These are phyloP conservation scores for Anguilla obscura DNA, from an alignment of 2,797 vertebrate species.

Conservation along the genomic window DNA sequence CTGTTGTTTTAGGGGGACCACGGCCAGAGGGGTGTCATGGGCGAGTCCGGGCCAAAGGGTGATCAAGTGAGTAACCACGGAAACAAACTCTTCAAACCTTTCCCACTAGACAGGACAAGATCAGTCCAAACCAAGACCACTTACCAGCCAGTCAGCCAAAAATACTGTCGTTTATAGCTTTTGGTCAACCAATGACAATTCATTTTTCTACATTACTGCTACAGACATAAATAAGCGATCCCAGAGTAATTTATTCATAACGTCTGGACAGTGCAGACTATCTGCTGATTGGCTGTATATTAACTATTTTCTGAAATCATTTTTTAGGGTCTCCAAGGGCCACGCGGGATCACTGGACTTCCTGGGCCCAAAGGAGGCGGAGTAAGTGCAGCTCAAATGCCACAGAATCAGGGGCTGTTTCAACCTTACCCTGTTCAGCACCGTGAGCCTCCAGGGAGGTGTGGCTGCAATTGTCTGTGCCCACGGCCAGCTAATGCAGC, in stretches of 20 bases:
- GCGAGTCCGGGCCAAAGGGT: slow-evolving; percentile 87
- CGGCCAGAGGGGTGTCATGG: slow-evolving; percentile 85
- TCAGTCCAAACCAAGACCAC: background rate
- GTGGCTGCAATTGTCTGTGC: background rate
- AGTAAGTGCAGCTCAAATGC: slow-evolving; percentile 70
- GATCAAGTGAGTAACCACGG: slow-evolving; percentile 73
- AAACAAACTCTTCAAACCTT: background rate
- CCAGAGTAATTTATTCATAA: background rate
- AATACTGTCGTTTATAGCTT: background rate
- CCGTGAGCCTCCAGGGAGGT: background rate
- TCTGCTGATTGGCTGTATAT: background rate
- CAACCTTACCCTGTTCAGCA: background rate
- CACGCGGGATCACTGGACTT: slow-evolving; percentile 87
- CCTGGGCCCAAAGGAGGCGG: slow-evolving; percentile 92
- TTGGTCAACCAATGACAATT: background rate
- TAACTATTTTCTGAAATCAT: slow-evolving; percentile 28
- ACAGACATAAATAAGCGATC: background rate
- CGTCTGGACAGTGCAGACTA: background rate
- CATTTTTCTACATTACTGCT: background rate
- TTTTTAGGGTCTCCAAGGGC: slow-evolving; percentile 81
- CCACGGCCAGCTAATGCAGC: background rate
- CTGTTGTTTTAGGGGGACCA: slow-evolving; percentile 80
- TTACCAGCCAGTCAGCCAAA: background rate
- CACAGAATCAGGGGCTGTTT: background rate
- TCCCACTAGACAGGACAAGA: background rate